Conservation (phyloP, 2,113 vertebrate species). For the Nansenia antarctica region DNA sequence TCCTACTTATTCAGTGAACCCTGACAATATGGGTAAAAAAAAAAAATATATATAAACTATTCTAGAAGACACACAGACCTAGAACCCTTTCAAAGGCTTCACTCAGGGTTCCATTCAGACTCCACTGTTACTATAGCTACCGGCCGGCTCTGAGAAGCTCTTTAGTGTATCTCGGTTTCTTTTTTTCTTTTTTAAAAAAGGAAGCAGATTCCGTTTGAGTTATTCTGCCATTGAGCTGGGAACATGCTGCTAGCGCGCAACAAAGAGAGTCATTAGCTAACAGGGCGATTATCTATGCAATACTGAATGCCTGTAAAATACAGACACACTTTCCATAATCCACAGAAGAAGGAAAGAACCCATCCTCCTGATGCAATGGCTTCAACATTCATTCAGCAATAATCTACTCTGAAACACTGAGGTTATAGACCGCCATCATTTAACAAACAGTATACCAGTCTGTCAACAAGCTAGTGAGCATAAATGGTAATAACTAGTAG, state of each 20-base stretch:
- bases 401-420: not conserved
- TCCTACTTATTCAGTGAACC: too few relatives aligned
- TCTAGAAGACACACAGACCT: constrained; percentile 45
- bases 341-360: too few relatives aligned
- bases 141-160: constrained; percentile 54
- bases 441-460: too few relatives aligned
- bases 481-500: too few relatives aligned
- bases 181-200: constrained; percentile 45
- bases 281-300: too few relatives aligned
- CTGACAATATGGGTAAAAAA: too few relatives aligned
- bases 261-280: constrained; percentile 57
- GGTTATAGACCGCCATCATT: not conserved
- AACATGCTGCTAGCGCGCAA: constrained; percentile 48
- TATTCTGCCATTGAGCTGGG: constrained; percentile 52
- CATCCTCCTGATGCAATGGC: too few relatives aligned
- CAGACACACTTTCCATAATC: too few relatives aligned
- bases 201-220: constrained; percentile 62
- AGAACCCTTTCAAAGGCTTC: constrained; percentile 64
- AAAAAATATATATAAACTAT: too few relatives aligned
- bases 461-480: too few relatives aligned
- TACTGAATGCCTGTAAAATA: constrained; percentile 61
- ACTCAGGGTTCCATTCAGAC: constrained; percentile 62
- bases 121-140: constrained; percentile 70
- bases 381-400: not conserved
- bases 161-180: constrained; percentile 57